A percentile compares a stretch with the other conserved stretches of the same genome.
These are phyloP conservation scores for Prunella himalayana DNA, from an alignment of 2,113 vertebrate genomes.

Conservation along the genomic window DNA sequence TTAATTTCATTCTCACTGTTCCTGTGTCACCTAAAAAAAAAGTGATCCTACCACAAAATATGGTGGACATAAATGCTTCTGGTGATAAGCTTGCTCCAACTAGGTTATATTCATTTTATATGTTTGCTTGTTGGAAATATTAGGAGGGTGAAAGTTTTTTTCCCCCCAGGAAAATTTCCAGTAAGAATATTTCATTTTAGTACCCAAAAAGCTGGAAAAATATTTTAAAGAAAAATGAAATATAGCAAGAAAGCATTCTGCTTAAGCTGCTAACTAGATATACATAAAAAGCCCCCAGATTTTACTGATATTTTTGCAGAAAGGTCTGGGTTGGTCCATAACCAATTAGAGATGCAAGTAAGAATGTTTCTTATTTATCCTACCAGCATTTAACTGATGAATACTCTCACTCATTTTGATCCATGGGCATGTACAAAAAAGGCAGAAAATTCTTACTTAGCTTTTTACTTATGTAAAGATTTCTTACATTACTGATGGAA, in stretches of 20 bases:
- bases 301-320: not conserved
- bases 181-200: not conserved
- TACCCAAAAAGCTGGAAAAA: not conserved
- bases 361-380: not conserved
- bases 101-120: not conserved
- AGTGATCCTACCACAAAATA: not conserved
- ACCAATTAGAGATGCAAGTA: not conserved
- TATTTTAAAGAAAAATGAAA: not conserved
- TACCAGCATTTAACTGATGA: not conserved
- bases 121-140: not conserved
- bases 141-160: not conserved
- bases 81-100: not conserved
- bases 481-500: not conserved
- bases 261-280: not conserved
- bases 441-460: not conserved
- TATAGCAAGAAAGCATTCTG: not conserved
- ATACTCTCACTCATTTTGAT: not conserved
- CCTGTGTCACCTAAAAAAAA: not conserved
- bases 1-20: not conserved
- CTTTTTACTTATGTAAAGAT: not conserved
- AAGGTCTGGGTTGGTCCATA: not conserved
- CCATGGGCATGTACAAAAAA: accelerated
- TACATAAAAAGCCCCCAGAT: accelerated
- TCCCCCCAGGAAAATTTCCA: not conserved
- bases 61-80: not conserved